Base-by-base conservation (phyloP, 2,113 vertebrate genomes). In the Bambusicola thoracicus region DNA sequence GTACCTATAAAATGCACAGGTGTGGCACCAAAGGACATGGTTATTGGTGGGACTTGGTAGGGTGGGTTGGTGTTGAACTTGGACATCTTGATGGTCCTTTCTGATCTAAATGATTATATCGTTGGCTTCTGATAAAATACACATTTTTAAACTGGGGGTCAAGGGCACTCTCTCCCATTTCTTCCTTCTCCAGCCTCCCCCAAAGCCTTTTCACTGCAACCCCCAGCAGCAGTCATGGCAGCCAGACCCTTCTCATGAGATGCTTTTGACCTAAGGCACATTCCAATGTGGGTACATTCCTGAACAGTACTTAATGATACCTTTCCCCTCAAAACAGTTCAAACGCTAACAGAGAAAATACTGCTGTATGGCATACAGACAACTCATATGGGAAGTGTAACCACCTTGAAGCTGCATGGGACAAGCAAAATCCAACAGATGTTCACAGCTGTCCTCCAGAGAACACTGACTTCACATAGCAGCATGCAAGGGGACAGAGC, bases 321-420 rank as follows among this genome's bases (percentile, higher is more conserved):
- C 70, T 34, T 38, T 86, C 81, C 19, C 32, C 13, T 27, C 18
- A 18, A 1, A 49, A 34, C 40, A n/a, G 15, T 30, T 82, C 41
- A 69, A 70, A 58, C 18, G n/a, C 20, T 25, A n/a, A 25, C 13
- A 29, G 10, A 27, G 19, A 38, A 32, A 49, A 59, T 4, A 10
- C 40, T 13, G 18, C 10, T 6, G 16, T 8, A 24, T 43, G 36
- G 29, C n/a, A 44, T 48, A 44, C 3, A 44, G 27, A 27, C 29
- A 49, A 13, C 0, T 0, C 11, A n/a, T 0, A 24, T 20, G 32
- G 59, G 29, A 41, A 0, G 8, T 13, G 63, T 32, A 14, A 2
- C 3, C 10, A 10, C 38, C 7, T 8, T 4, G 8, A 30, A 66
- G 44, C 34, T 58, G 16, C 13, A 27, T 0, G 10, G 53, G 9